Evolutionary conservation across 2,888 invertebrate species (phyloP).

Genomic region (Prosapia bicincta): DNA sequence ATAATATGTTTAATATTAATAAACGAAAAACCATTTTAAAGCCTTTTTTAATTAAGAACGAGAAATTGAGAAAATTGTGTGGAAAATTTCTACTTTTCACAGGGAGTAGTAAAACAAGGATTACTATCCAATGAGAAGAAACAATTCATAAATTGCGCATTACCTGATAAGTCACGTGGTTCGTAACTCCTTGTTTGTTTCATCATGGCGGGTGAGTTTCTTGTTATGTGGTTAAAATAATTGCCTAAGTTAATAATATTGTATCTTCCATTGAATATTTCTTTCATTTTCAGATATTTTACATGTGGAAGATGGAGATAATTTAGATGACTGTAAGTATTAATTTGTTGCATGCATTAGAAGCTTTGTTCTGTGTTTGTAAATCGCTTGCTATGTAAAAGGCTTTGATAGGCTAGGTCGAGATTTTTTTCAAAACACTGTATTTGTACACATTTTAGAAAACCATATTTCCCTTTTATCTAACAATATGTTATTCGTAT

Average conservation of each 20-base stretch:
- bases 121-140: background rate
- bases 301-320: background rate
- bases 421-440: background rate
- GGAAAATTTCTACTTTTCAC: background rate
- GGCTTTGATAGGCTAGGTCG: background rate
- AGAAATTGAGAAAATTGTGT: no score
- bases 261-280: background rate
- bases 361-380: background rate
- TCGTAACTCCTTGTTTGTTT: conserved; percentile 19
- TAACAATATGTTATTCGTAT: background rate
- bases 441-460: background rate
- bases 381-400: background rate
- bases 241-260: background rate
- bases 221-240: conserved; percentile 9
- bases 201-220: conserved; percentile 28
- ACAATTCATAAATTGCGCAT: conserved; percentile 2
- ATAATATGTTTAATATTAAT: no score
- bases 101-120: background rate
- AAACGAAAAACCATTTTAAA: no score
- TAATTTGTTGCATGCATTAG: background rate
- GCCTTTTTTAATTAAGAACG: no score
- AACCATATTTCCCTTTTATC: background rate
- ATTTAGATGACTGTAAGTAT: background rate
- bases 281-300: background rate
- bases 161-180: background rate